Percentiles rank a stretch among this genome's conserved stretches.
Conservation (phyloP, 2,888 invertebrate genomes). For the Cartodere bifasciata region DNA sequence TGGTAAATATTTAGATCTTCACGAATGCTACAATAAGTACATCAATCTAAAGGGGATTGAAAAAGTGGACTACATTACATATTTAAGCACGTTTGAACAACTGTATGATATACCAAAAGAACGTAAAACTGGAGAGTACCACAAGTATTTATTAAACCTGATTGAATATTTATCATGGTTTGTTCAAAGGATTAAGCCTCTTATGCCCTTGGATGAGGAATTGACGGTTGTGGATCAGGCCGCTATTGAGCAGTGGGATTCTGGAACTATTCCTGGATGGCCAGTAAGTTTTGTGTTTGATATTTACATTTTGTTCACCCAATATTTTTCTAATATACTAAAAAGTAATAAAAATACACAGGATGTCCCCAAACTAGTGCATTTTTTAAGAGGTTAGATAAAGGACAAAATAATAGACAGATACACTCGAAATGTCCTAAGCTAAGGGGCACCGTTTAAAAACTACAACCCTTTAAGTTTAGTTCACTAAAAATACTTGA, state of each 20-base stretch:
- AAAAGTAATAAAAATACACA: too few relatives aligned
- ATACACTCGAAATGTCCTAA: too few relatives aligned
- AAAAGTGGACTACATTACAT: constrained; percentile 93
- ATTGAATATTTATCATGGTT: constrained; percentile 80
- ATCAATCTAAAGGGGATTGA: constrained; percentile 95
- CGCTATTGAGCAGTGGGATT: constrained; percentile 79
- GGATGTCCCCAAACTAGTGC: too few relatives aligned
- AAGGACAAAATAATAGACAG: too few relatives aligned
- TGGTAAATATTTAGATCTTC: constrained; percentile 94
- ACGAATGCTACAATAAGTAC: constrained; percentile 91
- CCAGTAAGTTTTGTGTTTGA: constrained; percentile 53
- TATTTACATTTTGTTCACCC: too few relatives aligned
- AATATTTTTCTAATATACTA: too few relatives aligned
- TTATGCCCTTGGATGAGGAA: constrained; percentile 70
- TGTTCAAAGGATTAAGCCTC: constrained; percentile 70
- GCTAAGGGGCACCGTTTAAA: too few relatives aligned
- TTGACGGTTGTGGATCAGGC: constrained; percentile 65
- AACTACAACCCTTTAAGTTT: too few relatives aligned
- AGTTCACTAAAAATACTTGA: too few relatives aligned
- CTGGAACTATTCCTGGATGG: constrained; percentile 90
- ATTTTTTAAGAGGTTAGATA: too few relatives aligned
- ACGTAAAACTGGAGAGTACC: constrained; percentile 75
- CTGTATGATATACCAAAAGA: constrained; percentile 90
- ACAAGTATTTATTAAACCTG: constrained; percentile 71
- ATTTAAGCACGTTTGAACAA: constrained; percentile 87